These are phyloP conservation scores for Apamea monoglypha DNA, from an alignment of 2,888 invertebrate species.

Conservation along the genomic window DNA sequence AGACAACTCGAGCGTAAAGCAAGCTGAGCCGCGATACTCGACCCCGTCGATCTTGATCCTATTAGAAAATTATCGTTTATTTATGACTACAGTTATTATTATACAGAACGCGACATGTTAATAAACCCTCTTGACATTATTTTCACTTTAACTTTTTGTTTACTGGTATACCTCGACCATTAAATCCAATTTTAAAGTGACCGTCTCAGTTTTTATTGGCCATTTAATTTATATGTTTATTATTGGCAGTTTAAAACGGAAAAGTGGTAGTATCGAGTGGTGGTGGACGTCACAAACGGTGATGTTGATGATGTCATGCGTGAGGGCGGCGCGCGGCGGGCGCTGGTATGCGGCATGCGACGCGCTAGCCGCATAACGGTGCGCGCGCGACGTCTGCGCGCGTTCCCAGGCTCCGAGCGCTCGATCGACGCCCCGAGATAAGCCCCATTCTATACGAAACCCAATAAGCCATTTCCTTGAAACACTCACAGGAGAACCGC, in stretches of 20 bases:
- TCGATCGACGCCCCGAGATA: constrained; percentile 85
- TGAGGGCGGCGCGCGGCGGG: constrained; percentile 59
- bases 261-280: constrained; percentile 67
- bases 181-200: constrained; percentile 66
- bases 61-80: constrained; percentile 40
- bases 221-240: constrained; percentile 69
- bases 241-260: constrained; percentile 63
- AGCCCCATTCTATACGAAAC: constrained; percentile 86
- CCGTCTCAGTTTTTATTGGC: constrained; percentile 66
- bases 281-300: constrained; percentile 71
- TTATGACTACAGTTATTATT: constrained; percentile 41
- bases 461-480: constrained; percentile 90
- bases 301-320: constrained; percentile 75
- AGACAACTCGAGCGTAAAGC: constrained; percentile 54
- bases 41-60: constrained; percentile 44
- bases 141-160: constrained; percentile 56
- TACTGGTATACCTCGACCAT: constrained; percentile 58
- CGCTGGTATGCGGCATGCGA: constrained; percentile 65
- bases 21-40: constrained; percentile 23
- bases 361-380: constrained; percentile 77
- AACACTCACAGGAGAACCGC: constrained; percentile 87
- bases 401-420: constrained; percentile 81
- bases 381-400: constrained; percentile 72
- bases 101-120: constrained; percentile 44
- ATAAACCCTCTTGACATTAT: constrained; percentile 63